phyloP scores from a whole-genome alignment of 1,140 invertebrate species.

The Pantala flavescens region DNA sequence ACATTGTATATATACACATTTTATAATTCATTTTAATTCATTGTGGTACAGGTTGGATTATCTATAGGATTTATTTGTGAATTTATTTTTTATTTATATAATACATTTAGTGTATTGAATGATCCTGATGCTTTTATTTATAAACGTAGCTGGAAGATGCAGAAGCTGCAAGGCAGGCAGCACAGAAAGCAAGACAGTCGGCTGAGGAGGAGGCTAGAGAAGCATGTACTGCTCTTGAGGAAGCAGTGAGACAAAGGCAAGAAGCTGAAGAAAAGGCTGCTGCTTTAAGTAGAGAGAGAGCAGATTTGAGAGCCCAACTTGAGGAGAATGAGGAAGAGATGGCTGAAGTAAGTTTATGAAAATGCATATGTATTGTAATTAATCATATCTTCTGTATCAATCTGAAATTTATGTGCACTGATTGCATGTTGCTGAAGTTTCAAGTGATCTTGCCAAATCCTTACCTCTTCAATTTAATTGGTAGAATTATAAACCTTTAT shows the following conservation, averaged over 20 bases:
- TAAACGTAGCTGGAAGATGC: conserved; percentile 67
- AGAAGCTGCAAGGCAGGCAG: conserved; percentile 68
- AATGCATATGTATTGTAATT: too few species aligned
- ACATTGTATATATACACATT: too few species aligned
- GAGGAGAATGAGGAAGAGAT: conserved; percentile 89
- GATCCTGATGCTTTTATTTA: too few species aligned
- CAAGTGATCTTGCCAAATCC: too few species aligned
- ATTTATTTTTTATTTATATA: neutral
- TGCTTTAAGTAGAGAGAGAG: conserved; percentile 59
- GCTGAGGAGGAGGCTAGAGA: conserved; percentile 71
- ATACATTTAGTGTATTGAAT: neutral
- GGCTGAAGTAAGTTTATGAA: conserved; percentile 48
- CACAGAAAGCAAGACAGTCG: conserved; percentile 72
- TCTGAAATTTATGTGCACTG: too few species aligned
- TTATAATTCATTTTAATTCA: too few species aligned
- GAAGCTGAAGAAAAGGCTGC: conserved; percentile 75
- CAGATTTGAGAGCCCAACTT: conserved; percentile 68
- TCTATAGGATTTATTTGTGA: conserved; percentile 16
- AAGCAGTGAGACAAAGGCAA: conserved; percentile 55
- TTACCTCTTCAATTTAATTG: too few species aligned
- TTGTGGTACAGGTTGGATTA: too few species aligned
- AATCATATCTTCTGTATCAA: too few species aligned
- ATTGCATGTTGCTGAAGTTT: too few species aligned
- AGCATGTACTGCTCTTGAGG: conserved; percentile 65
- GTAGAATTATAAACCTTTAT: too few species aligned